Evolutionary conservation across 2,113 vertebrate species (phyloP).

Genomic region (Xiphias gladius): DNA sequence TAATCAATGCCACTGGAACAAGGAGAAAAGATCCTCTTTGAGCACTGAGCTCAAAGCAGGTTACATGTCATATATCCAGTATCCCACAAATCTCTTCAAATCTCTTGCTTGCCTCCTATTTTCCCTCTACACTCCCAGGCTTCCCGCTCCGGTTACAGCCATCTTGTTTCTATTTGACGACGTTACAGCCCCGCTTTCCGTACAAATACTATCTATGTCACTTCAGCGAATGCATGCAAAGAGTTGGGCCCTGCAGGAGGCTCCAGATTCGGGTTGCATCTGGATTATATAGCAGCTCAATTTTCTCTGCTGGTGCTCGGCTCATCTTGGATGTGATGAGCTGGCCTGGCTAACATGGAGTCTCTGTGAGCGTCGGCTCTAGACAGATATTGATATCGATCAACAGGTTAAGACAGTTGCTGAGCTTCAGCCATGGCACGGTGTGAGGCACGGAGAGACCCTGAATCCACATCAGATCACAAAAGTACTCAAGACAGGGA

Average conservation of each 20-base stretch:
- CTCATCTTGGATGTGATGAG: slow-evolving; percentile 68
- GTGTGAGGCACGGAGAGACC: slow-evolving; percentile 27
- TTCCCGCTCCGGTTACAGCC: slow-evolving; percentile 55
- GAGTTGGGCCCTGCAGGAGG: slow-evolving; percentile 3
- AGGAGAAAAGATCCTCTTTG: slow-evolving; percentile 41
- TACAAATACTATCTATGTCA: slow-evolving; percentile 58
- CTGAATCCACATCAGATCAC: not conserved
- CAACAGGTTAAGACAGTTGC: slow-evolving; percentile 52
- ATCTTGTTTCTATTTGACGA: slow-evolving; percentile 71
- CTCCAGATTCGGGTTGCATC: slow-evolving; percentile 56
- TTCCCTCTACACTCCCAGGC: slow-evolving; percentile 24
- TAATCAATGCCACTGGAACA: slow-evolving; percentile 44
- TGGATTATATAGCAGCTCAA: slow-evolving; percentile 73
- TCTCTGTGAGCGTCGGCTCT: slow-evolving; percentile 49
- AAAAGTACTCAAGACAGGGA: not conserved
- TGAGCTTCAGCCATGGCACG: slow-evolving; percentile 38
- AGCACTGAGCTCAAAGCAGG: slow-evolving; percentile 46
- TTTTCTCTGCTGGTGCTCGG: slow-evolving; percentile 55
- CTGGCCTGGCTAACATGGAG: slow-evolving; percentile 42
- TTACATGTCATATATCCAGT: slow-evolving; percentile 41
- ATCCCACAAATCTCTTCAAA: slow-evolving; percentile 58
- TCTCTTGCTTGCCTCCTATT: slow-evolving; percentile 20
- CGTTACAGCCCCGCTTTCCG: slow-evolving; percentile 52
- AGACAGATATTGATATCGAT: slow-evolving; percentile 69
- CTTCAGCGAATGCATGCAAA: slow-evolving; percentile 50